Percentiles rank a stretch among this genome's conserved stretches.
These are phyloP conservation scores for Bellardia pandia DNA, from an alignment of 2,888 invertebrate genomes.

Conservation along the genomic window DNA sequence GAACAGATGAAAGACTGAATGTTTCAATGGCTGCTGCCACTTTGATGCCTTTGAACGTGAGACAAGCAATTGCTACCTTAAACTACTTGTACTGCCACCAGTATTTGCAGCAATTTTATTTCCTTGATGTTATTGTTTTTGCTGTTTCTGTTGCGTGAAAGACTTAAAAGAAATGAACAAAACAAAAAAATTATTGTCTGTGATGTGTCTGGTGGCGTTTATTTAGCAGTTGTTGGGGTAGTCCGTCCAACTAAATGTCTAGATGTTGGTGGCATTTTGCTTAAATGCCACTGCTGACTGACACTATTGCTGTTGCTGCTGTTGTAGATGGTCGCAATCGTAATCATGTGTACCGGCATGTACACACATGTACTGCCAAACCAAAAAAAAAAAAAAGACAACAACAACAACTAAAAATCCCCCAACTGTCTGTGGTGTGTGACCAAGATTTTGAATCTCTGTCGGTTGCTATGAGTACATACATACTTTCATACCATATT, in stretches of 20 bases:
- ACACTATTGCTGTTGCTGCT: constrained; percentile 67
- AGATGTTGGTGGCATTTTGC: constrained; percentile 71
- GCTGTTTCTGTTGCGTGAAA: constrained; percentile 45
- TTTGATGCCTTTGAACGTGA: constrained; percentile 63
- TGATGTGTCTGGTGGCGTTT: constrained; percentile 62
- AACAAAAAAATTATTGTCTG: constrained; percentile 44
- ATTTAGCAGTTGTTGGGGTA: constrained; percentile 10
- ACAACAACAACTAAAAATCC: constrained; percentile 16
- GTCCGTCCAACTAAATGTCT: constrained; percentile 40
- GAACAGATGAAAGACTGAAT: constrained; percentile 45
- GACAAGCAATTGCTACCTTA: constrained; percentile 69
- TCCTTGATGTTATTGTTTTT: constrained; percentile 23
- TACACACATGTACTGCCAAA: constrained; percentile 27
- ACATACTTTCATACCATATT: background rate
- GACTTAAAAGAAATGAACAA: background rate
- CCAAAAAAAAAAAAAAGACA: constrained; percentile 16
- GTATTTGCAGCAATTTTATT: constrained; percentile 61
- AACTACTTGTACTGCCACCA: constrained; percentile 51
- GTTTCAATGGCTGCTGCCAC: constrained; percentile 55
- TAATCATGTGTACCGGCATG: constrained; percentile 54
- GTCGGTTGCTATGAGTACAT: constrained; percentile 13
- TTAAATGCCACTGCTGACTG: constrained; percentile 62
- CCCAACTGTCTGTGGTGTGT: constrained; percentile 62
- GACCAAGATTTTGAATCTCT: constrained; percentile 69
- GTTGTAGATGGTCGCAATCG: constrained; percentile 73